phyloP scores from a whole-genome alignment of 2,113 vertebrate genomes.

The Solenodon paradoxus region DNA sequence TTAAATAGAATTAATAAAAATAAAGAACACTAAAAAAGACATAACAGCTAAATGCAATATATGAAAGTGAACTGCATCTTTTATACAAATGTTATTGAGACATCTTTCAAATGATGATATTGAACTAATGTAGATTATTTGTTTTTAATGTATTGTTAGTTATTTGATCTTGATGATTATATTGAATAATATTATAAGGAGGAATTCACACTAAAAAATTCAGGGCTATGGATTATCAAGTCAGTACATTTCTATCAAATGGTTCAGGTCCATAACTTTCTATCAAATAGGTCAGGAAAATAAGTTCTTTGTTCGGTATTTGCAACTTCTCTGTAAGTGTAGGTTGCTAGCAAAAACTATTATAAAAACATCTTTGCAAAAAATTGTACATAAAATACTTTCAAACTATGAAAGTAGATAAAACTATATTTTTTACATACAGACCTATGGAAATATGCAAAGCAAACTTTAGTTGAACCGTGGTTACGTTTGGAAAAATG shows the following conservation, averaged over 20 bases:
- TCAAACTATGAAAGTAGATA: slow-evolving; percentile 5
- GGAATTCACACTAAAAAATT: not conserved
- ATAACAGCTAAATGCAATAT: too few species aligned
- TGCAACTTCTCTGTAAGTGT: not conserved
- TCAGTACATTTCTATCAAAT: too few species aligned
- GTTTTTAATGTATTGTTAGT: too few species aligned
- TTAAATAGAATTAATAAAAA: too few species aligned
- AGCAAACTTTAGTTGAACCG: not conserved
- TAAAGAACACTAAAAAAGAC: too few species aligned
- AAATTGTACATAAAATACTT: not conserved
- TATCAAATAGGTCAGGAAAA: not conserved
- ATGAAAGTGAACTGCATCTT: too few species aligned
- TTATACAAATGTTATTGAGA: too few species aligned
- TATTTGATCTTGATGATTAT: too few species aligned
- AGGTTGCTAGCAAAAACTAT: not conserved
- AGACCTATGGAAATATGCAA: not conserved
- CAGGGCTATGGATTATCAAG: not conserved
- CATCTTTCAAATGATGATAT: too few species aligned
- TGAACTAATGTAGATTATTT: not conserved
- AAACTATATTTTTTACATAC: not conserved
- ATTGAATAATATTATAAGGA: not conserved
- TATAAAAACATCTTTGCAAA: not conserved
- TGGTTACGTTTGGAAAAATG: not conserved
- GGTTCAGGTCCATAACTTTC: too few species aligned
- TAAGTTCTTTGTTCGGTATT: not conserved